Percentiles rank a stretch among this genome's conserved stretches.
Conservation (phyloP, 2,888 invertebrate species). For the Phengaris arion region DNA sequence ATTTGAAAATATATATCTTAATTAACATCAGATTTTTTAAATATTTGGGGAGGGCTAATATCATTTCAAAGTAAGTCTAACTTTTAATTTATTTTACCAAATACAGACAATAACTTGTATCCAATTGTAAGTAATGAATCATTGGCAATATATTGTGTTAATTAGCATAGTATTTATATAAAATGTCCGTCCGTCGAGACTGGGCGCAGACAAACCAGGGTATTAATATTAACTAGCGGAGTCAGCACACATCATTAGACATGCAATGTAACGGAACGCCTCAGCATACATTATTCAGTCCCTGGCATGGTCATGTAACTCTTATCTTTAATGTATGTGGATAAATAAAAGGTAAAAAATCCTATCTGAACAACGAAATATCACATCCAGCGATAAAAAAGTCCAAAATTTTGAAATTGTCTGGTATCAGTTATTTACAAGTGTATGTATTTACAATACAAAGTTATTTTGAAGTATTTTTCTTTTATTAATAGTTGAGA, state of each 20-base stretch:
- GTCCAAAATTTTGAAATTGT: not conserved
- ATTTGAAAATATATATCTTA: too few species aligned
- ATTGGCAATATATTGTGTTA: not conserved
- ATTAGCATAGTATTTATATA: conserved; percentile 25
- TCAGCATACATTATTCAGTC: conserved; percentile 62
- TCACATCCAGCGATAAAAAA: not conserved
- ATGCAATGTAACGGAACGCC: conserved; percentile 72
- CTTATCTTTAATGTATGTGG: conserved; percentile 37
- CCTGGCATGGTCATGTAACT: conserved; percentile 50
- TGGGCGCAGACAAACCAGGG: conserved; percentile 44
- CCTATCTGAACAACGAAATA: conserved; percentile 6
- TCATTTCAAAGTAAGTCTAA: not conserved
- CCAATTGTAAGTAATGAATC: conserved; percentile 11
- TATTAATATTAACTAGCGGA: conserved; percentile 56
- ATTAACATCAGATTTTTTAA: not conserved
- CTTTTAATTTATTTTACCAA: not conserved
- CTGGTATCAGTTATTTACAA: not conserved
- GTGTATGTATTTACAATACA: too few species aligned
- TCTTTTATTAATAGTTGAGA: not conserved
- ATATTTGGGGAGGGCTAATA: not conserved
- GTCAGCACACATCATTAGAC: conserved; percentile 60
- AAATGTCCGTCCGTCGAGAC: conserved; percentile 40
- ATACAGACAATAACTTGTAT: not conserved
- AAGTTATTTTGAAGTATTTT: not conserved
- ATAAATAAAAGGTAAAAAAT: conserved; percentile 25